These are phyloP conservation scores for Cladopsammia gracilis DNA, from an alignment of 64 coral and sea anemone genomes.

Conservation along the genomic window DNA sequence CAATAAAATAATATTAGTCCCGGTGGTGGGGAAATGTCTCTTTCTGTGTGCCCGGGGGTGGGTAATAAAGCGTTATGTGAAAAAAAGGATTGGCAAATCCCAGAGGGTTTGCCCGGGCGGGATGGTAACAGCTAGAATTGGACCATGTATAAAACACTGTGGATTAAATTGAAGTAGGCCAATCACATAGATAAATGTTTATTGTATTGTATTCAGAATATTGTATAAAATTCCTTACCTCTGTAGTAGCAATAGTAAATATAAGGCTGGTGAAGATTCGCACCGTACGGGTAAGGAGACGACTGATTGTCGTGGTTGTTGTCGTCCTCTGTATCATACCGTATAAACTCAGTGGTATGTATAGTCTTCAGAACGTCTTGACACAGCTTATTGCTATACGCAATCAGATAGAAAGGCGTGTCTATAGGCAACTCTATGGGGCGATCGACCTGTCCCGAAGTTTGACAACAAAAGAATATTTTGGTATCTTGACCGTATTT, in stretches of 20 bases:
- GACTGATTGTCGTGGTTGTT: background rate
- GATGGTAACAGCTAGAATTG: too few species aligned
- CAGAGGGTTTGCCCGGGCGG: too few species aligned
- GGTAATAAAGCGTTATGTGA: too few species aligned
- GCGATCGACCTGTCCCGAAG: slow-evolving; percentile 13
- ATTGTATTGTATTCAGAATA: background rate
- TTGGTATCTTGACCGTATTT: slow-evolving; percentile 56
- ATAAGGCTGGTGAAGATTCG: background rate
- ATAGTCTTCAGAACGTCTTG: slow-evolving; percentile 65
- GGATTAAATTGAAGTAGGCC: too few species aligned
- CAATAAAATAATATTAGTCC: too few species aligned
- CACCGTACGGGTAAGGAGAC: background rate
- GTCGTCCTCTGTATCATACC: slow-evolving; percentile 39
- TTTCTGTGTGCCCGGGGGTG: too few species aligned
- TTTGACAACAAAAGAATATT: slow-evolving; percentile 75
- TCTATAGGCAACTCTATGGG: slow-evolving; percentile 63
- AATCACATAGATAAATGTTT: too few species aligned
- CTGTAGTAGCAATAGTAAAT: slow-evolving; percentile 79
- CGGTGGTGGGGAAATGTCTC: too few species aligned
- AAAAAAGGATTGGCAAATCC: too few species aligned
- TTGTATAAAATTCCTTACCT: background rate
- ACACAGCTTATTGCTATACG: slow-evolving; percentile 42
- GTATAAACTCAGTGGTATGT: slow-evolving; percentile 67
- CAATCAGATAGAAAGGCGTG: slow-evolving; percentile 72
- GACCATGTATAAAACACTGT: too few species aligned